Evolutionary conservation across 1,140 invertebrate species (phyloP), one percentile per base, ranked within the genome.

Genomic region (Drosophila dunni): DNA sequence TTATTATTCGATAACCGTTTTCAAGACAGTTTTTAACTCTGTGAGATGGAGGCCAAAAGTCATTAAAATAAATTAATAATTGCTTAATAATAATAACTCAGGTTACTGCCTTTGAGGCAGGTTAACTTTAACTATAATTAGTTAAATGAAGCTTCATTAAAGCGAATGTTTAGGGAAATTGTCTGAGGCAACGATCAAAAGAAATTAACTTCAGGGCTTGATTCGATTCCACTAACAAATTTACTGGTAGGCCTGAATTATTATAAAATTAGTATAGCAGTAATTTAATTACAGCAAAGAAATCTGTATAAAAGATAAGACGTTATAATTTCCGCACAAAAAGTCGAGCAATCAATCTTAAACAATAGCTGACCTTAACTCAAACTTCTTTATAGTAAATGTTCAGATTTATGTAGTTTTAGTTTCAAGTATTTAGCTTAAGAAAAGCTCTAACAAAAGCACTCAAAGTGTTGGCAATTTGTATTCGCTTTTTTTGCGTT

Each of bases 11-110:
- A 13, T 29, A 44, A n/a, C 1, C 24, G 24, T 54, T 54, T 20
- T 40, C 36, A 60, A 40, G 36, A 54, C 56, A 58, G 17, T n/a
- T n/a, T n/a, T n/a, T n/a, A n/a, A n/a, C n/a, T n/a, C n/a, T 42
- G 42, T 53, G 45, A 36, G 68, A 67, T 20, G 2, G 65, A 67
- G 65, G 63, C 65, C 62, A 74, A 60, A 62, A 70, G 63, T 62
- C 65, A 77, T 50, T 70, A 69, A 46, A 42, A 62, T 71, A 65
- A 85, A 86, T 75, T 86, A 78, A 85, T 79, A 86, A 88, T 83
- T 88, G 82, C 68, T 73, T 56, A 56, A 58, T 58, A 56, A 58
- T 58, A 58, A 45, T 11, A 45, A 45, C 20, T 33, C 50, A 33
- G 15, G 29, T 15, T 17, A 46, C 51, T 54, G 24, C 38, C 56